Base-by-base conservation (phyloP, 1,140 invertebrate species). In the Bradysia coprophila region DNA sequence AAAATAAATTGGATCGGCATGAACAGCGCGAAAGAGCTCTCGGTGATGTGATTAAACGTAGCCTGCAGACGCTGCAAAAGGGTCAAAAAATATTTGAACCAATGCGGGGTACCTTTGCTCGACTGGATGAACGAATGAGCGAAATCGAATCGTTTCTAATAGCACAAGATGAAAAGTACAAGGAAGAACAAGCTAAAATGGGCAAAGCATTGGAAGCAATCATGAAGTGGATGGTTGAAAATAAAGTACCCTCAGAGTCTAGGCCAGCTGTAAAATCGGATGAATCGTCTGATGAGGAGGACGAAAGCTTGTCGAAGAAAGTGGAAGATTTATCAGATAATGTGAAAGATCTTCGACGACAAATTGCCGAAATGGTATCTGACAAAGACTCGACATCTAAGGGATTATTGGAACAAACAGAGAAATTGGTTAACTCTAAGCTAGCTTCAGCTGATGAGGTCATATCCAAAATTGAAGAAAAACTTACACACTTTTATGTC, bases 1-100 rank as follows among this genome's bases (percentile, higher is more conserved):
- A 81, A 36, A 80, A 81, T 51, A 89, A 89, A 60, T 56, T 91
- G 45, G 84, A 87, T 51, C 63, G 85, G 20, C 86, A 91, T 56
- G 86, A 91, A 56, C 73, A 71, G 42, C 64, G 86, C 13, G 84
- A 88, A 54, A 71, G 78, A 32, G 76, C 79, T 6, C 57, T 85
- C 2, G 83, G 80, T 1, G 83, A 88, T 41, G 71, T 81, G 42
- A 50, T 86, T 5, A 87, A 85, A 61, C 81, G 78, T 56, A 72
- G 72, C 2, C 56, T 90, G 23, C 54, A 64, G 0, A 55, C 68
- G 0, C 56, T 89, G n/a, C 81, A 83, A 34, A 84, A 81, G 52
- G 70, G 75, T 28, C 72, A 81, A 38, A 68, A 76, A 43, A 66
- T 69, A 9, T 54, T 83, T 21, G 80, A 86, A 44, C 68, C 72